phyloP scores from a whole-genome alignment of 2,888 invertebrate genomes.

The Cryptocephalus primarius region DNA sequence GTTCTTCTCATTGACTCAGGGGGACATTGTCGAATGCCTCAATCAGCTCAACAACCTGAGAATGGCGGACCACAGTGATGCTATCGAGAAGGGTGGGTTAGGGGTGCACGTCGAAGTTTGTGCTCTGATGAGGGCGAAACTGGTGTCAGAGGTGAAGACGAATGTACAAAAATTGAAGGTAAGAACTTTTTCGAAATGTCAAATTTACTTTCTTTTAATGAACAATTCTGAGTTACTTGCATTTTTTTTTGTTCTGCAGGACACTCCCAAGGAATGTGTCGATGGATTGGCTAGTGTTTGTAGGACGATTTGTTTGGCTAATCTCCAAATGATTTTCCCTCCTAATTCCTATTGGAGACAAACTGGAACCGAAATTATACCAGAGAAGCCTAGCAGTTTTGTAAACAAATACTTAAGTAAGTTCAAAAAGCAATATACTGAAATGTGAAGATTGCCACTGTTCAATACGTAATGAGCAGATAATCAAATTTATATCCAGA shows the following conservation, averaged over 20 bases:
- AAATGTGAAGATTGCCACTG: too few relatives aligned
- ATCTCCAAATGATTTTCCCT: constrained; percentile 75
- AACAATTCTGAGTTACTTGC: too few relatives aligned
- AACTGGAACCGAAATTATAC: constrained; percentile 31
- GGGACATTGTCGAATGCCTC: constrained; percentile 52
- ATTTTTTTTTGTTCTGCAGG: constrained; percentile 42
- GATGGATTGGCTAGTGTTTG: constrained; percentile 63
- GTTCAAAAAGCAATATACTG: background rate
- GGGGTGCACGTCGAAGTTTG: constrained; percentile 73
- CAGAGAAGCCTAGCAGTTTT: constrained; percentile 47
- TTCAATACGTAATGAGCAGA: too few relatives aligned
- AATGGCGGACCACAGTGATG: constrained; percentile 49
- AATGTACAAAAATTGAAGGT: constrained; percentile 70
- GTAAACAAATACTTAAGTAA: constrained; percentile 64
- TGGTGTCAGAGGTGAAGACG: constrained; percentile 66
- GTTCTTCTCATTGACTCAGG: constrained; percentile 58
- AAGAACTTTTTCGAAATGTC: constrained; percentile 2
- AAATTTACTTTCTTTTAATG: too few relatives aligned
- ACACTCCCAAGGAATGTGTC: constrained; percentile 59
- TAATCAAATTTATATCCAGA: constrained; percentile 47
- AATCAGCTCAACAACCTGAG: constrained; percentile 45
- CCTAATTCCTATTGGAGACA: constrained; percentile 53
- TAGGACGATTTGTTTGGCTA: constrained; percentile 65
- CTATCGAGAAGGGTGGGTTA: constrained; percentile 42
- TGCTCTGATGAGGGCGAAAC: constrained; percentile 67